Evolutionary conservation across 2,888 invertebrate species (phyloP), one percentile per base, ranked within the genome.

Genomic region (Dioctria linearis): DNA sequence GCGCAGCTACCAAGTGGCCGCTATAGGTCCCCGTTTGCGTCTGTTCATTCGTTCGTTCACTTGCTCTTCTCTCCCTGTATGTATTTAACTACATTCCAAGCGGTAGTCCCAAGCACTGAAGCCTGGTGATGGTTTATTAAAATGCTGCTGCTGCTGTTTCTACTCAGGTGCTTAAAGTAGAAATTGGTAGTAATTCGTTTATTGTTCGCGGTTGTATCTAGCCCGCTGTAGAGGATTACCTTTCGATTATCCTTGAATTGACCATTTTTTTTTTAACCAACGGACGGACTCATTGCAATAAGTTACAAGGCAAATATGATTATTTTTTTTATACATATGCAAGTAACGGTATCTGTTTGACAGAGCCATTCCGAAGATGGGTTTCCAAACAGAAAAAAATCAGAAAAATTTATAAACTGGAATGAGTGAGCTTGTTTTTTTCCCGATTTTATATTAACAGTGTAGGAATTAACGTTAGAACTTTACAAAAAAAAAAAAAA

Each of bases 141-240:
- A 25, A 25, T 11, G 6, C n/a, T 11, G 11, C 54, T n/a, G 54
- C 54, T n/a, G 54, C 9, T n/a, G 54, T n/a, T n/a, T 2, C 54
- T 54, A n/a, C 54, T 54, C 6, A 25, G 13, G n/a, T 25, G 63
- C 39, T 63, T 63, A 63, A 63, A 63, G 63, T 63, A 63, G 63
- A 63, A 63, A 63, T 40, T 11, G 63, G 8, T 37, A 63, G 13
- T 63, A 63, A 63, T 63, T 63, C 63, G 13, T 63, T 63, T 63
- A 63, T 63, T 63, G 37, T 63, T 63, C 63, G 37, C 11, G 5
- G 39, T 39, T 63, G 63, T 37, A 37, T 11, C 4, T n/a, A 39
- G 6, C 39, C 5, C 11, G 40, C 40, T 25, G 40, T 5, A 63
- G 63, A 63, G 63, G 63, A 63, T 63, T 63, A 63, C 63, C 63